Evolutionary conservation across 2,888 invertebrate genomes (phyloP).

Genomic region (Agonopterix alstromeriana): DNA sequence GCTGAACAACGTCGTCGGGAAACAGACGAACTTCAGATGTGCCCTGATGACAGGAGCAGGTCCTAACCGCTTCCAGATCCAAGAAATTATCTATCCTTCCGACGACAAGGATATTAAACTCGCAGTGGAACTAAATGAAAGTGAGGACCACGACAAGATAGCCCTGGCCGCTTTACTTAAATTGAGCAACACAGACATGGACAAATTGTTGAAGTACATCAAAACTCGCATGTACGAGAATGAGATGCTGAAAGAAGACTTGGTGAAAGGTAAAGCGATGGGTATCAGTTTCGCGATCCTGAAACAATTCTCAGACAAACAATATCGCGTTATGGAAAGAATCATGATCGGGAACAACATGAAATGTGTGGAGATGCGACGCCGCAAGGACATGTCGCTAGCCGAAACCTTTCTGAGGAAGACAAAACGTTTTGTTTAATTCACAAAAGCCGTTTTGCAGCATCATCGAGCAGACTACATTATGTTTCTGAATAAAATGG

Average conservation of each 20-base stretch:
- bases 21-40: conserved; percentile 52
- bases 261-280: conserved; percentile 50
- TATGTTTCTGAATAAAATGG: conserved; percentile 32
- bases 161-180: conserved; percentile 55
- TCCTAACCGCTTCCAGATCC: conserved; percentile 59
- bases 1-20: conserved; percentile 49
- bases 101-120: conserved; percentile 42
- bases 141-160: conserved; percentile 61
- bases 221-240: conserved; percentile 51
- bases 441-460: not conserved
- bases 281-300: conserved; percentile 55
- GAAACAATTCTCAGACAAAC: conserved; percentile 49
- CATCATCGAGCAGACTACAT: not conserved
- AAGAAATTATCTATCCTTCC: conserved; percentile 59
- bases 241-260: conserved; percentile 40
- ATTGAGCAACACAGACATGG: conserved; percentile 42
- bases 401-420: conserved; percentile 39
- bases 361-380: conserved; percentile 36
- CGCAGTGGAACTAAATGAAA: conserved; percentile 55
- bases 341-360: conserved; percentile 41
- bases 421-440: conserved; percentile 18
- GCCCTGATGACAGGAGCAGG: conserved; percentile 58
- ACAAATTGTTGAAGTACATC: conserved; percentile 44
- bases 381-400: conserved; percentile 40
- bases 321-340: conserved; percentile 55